Base-by-base conservation (phyloP, 2,113 vertebrate species). In the Willisornis vidua region DNA sequence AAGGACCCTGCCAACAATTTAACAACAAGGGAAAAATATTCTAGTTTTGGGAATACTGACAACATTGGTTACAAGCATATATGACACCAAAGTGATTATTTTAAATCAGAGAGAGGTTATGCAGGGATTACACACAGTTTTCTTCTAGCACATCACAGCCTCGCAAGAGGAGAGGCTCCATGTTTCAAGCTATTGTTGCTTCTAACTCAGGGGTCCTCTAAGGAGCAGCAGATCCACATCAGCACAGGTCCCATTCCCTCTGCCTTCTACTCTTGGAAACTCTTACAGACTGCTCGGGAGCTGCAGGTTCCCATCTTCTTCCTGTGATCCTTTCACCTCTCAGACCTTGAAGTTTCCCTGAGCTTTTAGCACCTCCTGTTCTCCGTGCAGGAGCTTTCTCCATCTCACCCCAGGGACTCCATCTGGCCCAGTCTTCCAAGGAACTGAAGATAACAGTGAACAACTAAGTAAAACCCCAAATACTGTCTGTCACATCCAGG, bases 261-360 rank as follows among this genome's bases (percentile, higher is more conserved):
- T 1, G 5, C 31, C 33, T 5, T 4, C 5, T 31, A 28, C 37
- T 63, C 54, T 77, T 15, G 41, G 25, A 63, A 94, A 54, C 13
- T 41, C n/a, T 23, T 28, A 17, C 19, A 75, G n/a, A 12, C 15
- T n/a, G 10, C 2, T 6, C 33, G 48, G 0, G 0, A 75, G 52
- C 57, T 59, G 29, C 35, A 81, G 29, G 43, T 24, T 63, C 25
- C 19, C 26, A 8, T 51, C 19, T 46, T 71, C 6, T 51, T 80
- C 51, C 45, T 48, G 26, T 45, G 23, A 72, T 28, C 35, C 12
- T 85, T 95, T 75, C 1, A 3, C 26, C 45, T 65, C 24, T 55
- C 54, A 79, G 37, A 78, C 13, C 24, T 18, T 61, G 52, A 75
- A 52, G 45, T 8, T 87, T 75, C 43, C 83, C 28, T 48, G 12